phyloP scores from a whole-genome alignment of 2,113 vertebrate species.

The Bubo blakistoni region DNA sequence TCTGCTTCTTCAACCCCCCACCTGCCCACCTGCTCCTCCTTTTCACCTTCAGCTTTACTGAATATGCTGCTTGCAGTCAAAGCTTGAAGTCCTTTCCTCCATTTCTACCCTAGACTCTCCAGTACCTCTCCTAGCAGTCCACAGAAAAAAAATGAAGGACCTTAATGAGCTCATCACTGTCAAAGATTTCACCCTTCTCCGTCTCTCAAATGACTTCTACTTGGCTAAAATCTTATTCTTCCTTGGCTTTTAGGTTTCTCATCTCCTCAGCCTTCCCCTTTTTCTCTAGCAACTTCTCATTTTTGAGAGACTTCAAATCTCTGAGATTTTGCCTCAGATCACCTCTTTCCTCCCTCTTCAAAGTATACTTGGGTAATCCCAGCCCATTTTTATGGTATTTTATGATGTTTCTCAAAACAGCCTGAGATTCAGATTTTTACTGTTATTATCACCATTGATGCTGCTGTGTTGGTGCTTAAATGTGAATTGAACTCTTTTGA shows the following conservation, averaged over 20 bases:
- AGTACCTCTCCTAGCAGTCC: not conserved
- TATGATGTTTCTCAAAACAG: not conserved
- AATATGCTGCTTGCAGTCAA: not conserved
- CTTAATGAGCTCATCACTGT: not conserved
- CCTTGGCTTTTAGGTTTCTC: not conserved
- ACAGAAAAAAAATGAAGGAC: rapidly evolving
- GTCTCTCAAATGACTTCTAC: not conserved
- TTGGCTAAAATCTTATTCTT: not conserved
- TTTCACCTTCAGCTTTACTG: not conserved
- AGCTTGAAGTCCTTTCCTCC: not conserved
- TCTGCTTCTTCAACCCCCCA: not conserved
- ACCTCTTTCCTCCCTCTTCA: not conserved
- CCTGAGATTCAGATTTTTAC: not conserved
- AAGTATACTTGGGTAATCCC: not conserved
- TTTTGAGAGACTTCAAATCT: not conserved
- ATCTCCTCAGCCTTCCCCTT: not conserved
- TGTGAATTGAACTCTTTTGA: not conserved
- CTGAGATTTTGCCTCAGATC: not conserved
- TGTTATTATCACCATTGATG: not conserved
- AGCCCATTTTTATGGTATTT: not conserved
- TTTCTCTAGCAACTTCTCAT: not conserved
- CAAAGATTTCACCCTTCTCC: not conserved
- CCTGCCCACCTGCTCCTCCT: not conserved
- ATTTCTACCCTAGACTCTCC: not conserved
- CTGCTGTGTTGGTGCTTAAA: not conserved